A percentile compares a stretch with the other conserved stretches of the same genome.
Conservation (phyloP, 2,797 vertebrate species). For the Monodelphis domestica region DNA sequence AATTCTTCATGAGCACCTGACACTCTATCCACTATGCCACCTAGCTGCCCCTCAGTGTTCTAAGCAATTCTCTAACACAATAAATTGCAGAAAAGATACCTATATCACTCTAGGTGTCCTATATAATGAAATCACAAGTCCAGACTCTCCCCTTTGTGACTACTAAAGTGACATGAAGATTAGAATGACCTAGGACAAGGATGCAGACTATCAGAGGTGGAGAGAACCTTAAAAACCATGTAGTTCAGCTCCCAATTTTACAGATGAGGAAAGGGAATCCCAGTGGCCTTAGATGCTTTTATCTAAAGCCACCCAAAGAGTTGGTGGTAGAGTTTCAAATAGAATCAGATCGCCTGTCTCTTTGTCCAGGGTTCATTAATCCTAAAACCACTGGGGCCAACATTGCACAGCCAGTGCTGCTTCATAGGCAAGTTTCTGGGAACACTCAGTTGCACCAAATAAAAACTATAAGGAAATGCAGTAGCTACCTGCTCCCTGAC, state of each 20-base stretch:
- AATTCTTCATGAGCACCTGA: neutral
- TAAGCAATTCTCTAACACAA: neutral
- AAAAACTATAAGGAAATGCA: neutral
- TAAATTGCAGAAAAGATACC: neutral
- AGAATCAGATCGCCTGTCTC: neutral
- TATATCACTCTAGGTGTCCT: too few relatives aligned
- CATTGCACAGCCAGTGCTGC: neutral
- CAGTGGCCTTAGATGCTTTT: neutral
- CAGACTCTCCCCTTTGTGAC: neutral
- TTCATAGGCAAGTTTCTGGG: neutral
- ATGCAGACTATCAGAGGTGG: too few relatives aligned
- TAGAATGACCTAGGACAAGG: neutral
- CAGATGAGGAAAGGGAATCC: neutral
- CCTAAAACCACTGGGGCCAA: neutral
- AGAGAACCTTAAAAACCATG: too few relatives aligned
- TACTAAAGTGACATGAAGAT: neutral
- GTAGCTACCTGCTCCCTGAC: too few relatives aligned
- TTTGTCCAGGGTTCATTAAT: neutral
- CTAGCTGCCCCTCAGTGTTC: neutral
- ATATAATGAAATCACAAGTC: neutral
- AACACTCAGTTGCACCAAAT: neutral
- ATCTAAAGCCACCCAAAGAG: neutral
- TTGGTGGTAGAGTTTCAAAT: neutral
- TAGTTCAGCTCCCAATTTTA: too few relatives aligned
- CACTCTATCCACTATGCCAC: neutral